Conservation (phyloP, 2,888 invertebrate species). For the Mystacides longicornis region DNA sequence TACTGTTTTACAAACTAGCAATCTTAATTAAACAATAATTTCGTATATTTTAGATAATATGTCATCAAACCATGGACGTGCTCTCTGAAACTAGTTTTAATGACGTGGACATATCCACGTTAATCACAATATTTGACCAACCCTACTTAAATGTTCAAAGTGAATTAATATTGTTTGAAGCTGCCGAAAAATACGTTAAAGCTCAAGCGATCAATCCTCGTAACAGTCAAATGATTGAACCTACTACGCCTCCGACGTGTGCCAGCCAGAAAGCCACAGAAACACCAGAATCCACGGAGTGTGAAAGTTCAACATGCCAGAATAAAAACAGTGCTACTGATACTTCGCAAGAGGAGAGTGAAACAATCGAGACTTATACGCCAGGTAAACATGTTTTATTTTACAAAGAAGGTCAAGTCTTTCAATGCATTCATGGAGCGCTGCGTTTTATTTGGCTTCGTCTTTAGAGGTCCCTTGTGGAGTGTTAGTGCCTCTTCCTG, state of each 20-base stretch:
- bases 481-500: too few species aligned
- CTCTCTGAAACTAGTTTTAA: slow-evolving; percentile 68
- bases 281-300: neutral
- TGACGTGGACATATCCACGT: slow-evolving; percentile 67
- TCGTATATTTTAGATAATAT: slow-evolving; percentile 55
- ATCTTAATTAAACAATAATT: neutral
- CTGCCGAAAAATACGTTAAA: slow-evolving; percentile 57
- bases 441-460: too few species aligned
- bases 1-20: neutral
- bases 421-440: too few species aligned
- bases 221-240: neutral
- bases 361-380: too few species aligned
- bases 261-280: neutral
- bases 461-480: too few species aligned
- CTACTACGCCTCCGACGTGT: neutral
- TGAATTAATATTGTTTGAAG: slow-evolving; percentile 71
- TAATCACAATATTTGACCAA: slow-evolving; percentile 67
- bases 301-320: too few species aligned
- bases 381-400: too few species aligned
- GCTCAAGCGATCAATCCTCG: slow-evolving; percentile 14
- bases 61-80: slow-evolving; percentile 68
- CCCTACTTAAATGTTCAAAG: slow-evolving; percentile 66
- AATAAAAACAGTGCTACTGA: too few species aligned
- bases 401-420: too few species aligned
- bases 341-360: too few species aligned